A percentile compares a stretch with the other conserved stretches of the same genome.
phyloP scores from a whole-genome alignment of 2,797 vertebrate species.

The Tympanoctomys barrerae region DNA sequence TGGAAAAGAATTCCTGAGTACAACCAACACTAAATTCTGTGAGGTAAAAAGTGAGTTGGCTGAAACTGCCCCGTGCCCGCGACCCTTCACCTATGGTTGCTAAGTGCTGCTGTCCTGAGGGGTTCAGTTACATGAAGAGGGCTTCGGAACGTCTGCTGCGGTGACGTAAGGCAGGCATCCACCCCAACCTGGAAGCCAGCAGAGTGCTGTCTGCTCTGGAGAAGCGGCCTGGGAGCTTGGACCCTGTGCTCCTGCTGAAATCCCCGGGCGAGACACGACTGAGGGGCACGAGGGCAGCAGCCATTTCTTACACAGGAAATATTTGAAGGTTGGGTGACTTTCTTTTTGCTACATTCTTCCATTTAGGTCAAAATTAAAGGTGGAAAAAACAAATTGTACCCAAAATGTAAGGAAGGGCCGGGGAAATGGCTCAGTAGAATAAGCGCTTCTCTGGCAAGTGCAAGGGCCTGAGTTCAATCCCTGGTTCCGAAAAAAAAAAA shows the following conservation, averaged over 20 bases:
- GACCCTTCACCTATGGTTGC: rapidly evolving
- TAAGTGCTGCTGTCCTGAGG: rapidly evolving
- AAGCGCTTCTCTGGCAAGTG: too few relatives aligned
- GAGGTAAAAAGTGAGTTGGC: neutral
- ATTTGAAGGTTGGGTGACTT: neutral
- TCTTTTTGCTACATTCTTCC: neutral
- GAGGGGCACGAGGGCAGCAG: neutral
- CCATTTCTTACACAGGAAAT: neutral
- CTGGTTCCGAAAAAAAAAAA: too few relatives aligned
- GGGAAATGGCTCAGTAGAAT: too few relatives aligned
- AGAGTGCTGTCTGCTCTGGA: rapidly evolving
- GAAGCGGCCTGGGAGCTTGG: neutral
- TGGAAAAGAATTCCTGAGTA: neutral
- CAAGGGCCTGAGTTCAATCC: too few relatives aligned
- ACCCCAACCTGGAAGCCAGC: neutral
- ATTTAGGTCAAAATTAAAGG: neutral
- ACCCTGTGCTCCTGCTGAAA: neutral
- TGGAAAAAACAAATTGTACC: neutral
- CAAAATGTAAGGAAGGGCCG: neutral
- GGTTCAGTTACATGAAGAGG: neutral
- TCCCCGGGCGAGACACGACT: neutral
- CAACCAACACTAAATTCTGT: neutral
- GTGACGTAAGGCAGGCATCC: neutral
- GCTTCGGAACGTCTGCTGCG: neutral
- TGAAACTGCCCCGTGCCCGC: rapidly evolving